Percentiles rank a stretch among this genome's conserved stretches.
phyloP scores from a whole-genome alignment of 2,113 vertebrate genomes.

The Myiozetetes cayanensis region DNA sequence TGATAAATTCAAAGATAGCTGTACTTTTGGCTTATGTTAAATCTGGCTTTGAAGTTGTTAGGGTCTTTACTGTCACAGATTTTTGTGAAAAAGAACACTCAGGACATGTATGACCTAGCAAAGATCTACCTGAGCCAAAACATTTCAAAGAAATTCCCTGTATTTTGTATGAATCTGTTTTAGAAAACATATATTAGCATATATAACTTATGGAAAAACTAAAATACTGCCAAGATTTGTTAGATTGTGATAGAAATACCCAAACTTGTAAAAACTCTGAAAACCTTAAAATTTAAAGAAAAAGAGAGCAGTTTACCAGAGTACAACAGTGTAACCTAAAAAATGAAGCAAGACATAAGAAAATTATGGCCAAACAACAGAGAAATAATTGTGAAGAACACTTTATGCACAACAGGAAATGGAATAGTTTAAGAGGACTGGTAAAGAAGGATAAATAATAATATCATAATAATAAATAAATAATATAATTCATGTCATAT shows the following conservation, averaged over 20 bases:
- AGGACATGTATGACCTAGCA: not conserved
- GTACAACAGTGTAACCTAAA: not conserved
- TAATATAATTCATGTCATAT: not conserved
- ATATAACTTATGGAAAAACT: not conserved
- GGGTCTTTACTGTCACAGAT: rapidly evolving
- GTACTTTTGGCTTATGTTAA: not conserved
- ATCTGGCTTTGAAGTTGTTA: not conserved
- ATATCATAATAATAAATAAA: not conserved
- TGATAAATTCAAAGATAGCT: not conserved
- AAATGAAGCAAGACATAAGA: not conserved
- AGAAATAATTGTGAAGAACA: not conserved
- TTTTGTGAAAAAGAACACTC: not conserved
- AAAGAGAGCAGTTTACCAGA: not conserved
- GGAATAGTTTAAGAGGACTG: not conserved
- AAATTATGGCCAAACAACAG: not conserved
- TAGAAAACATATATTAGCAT: not conserved
- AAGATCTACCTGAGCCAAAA: not conserved
- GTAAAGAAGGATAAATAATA: not conserved
- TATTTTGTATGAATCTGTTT: not conserved
- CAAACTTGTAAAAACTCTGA: not conserved
- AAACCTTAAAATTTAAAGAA: not conserved
- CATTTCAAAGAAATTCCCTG: not conserved
- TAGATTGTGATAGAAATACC: not conserved
- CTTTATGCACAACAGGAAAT: not conserved
- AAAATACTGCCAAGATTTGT: not conserved